phyloP scores from a whole-genome alignment of 1,140 invertebrate species.

The Vanessa tameamea region DNA sequence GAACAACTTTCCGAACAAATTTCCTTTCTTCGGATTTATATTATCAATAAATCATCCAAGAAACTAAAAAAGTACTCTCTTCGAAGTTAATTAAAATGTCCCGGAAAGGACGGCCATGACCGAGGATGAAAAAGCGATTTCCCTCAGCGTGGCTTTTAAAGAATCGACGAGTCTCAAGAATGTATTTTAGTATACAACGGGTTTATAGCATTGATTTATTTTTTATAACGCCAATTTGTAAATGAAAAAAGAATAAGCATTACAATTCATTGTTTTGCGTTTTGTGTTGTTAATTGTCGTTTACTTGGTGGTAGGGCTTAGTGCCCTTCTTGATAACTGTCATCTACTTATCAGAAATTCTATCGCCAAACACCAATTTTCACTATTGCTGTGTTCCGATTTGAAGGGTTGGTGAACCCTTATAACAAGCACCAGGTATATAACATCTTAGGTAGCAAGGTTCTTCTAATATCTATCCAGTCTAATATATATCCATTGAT shows the following conservation, averaged over 20 bases:
- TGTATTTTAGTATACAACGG: conserved; percentile 46
- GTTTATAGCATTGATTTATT: not conserved
- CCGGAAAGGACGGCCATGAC: conserved; percentile 68
- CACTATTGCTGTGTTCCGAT: no score
- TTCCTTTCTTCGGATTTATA: conserved; percentile 17
- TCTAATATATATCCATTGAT: no score
- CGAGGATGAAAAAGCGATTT: conserved; percentile 77
- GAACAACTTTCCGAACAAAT: not conserved
- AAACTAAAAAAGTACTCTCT: conserved; percentile 70
- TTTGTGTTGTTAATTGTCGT: no score
- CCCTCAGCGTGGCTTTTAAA: conserved; percentile 69
- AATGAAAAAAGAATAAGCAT: not conserved
- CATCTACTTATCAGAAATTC: no score
- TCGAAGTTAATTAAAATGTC: conserved; percentile 77
- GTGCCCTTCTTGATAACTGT: no score
- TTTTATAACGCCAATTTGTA: not conserved
- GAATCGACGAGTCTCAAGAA: conserved; percentile 66
- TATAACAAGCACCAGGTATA: no score
- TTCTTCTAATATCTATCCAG: no score
- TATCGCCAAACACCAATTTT: no score
- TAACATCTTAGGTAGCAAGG: no score
- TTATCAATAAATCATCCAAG: conserved; percentile 63
- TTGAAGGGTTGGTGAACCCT: no score
- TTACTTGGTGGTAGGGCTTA: no score
- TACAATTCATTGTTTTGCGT: not conserved